phyloP scores from a whole-genome alignment of 2,888 invertebrate species.

The Folsomia candida region DNA sequence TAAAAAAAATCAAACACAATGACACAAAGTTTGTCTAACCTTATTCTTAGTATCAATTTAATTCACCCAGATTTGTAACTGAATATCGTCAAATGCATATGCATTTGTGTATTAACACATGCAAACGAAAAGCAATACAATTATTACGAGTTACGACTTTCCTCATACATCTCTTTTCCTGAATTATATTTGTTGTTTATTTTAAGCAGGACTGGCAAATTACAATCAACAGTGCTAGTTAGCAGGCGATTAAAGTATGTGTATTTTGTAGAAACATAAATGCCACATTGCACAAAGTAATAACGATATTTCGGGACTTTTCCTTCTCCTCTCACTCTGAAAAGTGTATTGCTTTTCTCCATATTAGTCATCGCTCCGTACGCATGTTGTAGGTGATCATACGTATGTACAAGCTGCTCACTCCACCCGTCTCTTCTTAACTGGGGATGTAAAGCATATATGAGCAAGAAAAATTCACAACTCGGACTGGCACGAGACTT shows the following conservation, averaged over 20 bases:
- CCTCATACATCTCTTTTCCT: too few species aligned
- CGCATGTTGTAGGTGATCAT: neutral
- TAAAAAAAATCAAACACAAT: neutral
- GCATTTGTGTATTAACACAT: too few species aligned
- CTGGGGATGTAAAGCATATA: neutral
- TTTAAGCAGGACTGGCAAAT: too few species aligned
- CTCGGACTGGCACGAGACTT: neutral
- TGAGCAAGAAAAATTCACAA: neutral
- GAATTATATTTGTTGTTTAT: too few species aligned
- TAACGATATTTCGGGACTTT: neutral
- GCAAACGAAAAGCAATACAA: too few species aligned
- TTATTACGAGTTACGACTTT: too few species aligned
- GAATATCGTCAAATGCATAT: too few species aligned
- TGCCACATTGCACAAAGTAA: conserved; percentile 16
- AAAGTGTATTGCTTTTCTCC: conserved; percentile 13
- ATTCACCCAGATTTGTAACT: too few species aligned
- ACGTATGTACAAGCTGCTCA: too few species aligned
- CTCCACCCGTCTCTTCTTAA: neutral
- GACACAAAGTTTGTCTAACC: neutral
- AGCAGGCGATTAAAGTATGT: conserved; percentile 14
- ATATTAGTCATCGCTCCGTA: conserved; percentile 8
- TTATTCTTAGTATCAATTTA: too few species aligned
- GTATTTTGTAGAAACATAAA: conserved; percentile 19
- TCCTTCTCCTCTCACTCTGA: neutral
- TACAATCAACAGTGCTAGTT: too few species aligned